Evolutionary conservation across 2,888 invertebrate genomes (phyloP).

Genomic region (Hypsopygia costalis): DNA sequence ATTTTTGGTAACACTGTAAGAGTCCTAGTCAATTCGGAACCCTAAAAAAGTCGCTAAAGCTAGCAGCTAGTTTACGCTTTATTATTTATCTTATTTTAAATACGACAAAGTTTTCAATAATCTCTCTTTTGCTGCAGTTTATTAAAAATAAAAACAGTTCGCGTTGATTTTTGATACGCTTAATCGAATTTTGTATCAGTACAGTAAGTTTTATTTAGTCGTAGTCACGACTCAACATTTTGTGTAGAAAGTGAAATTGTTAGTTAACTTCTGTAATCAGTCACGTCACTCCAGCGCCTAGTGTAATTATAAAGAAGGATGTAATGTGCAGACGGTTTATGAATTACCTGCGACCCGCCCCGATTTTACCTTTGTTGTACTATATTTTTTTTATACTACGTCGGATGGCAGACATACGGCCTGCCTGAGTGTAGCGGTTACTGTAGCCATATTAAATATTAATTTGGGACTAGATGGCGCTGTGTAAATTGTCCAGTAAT

Average conservation of each 20-base stretch:
- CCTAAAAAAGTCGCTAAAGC: too few species aligned
- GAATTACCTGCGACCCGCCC: too few species aligned
- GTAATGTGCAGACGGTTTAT: too few species aligned
- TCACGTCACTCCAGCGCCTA: neutral
- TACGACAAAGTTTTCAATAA: neutral
- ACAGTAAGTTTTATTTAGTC: neutral
- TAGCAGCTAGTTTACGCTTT: neutral
- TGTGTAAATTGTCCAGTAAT: too few species aligned
- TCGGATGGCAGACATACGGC: too few species aligned
- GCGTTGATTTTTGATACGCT: neutral
- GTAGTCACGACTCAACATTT: neutral
- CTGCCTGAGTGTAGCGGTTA: too few species aligned
- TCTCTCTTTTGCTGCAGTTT: neutral
- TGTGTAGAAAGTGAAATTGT: neutral
- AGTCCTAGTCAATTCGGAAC: too few species aligned
- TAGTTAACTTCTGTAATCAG: neutral
- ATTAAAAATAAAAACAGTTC: neutral
- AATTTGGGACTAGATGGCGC: too few species aligned
- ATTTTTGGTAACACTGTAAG: too few species aligned
- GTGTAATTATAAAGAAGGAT: neutral
- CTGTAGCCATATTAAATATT: too few species aligned
- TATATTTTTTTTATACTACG: too few species aligned
- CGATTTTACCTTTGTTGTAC: too few species aligned
- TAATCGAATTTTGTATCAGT: neutral
- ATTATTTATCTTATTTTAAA: neutral